Evolutionary conservation across 2,888 invertebrate genomes (phyloP), one percentile per base, ranked within the genome.

Genomic region (Chrysolina haemoptera): DNA sequence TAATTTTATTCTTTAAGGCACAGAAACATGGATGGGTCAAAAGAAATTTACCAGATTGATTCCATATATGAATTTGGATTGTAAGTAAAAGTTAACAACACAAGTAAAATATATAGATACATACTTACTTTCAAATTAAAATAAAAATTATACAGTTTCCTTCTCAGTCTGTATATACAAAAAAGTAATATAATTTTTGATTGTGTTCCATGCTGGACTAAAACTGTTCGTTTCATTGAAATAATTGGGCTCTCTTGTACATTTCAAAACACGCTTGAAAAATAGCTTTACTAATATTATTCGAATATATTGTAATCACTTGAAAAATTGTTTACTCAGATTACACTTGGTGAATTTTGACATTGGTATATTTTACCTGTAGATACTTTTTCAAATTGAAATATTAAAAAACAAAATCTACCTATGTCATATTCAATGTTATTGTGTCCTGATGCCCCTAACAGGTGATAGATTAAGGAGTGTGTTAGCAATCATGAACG

Each of bases 401-500:
- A 66, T 16, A 18, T 16, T 16, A 3, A 35, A 43, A 50, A 50
- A 18, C n/a, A 11, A 27, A 48, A 35, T 66, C 50, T 66, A 50
- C 50, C 66, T 18, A 35, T 59, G 35, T 5, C 27, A 27, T 11
- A 9, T 59, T 27, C n/a, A 59, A n/a, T n/a, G 20, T 18, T 53
- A 14, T n/a, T n/a, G n/a, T 59, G 59, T 59, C n/a, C n/a, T 59
- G 11, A 27, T 59, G 16, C 59, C 27, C 27, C 59, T 59, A 35
- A 46, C 65, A 48, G 35, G 62, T 70, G 63, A 74, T 68, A 68
- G 27, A 35, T 43, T 41, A 41, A 43, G 63, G 46, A 63, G 18
- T 48, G 68, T 71, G 69, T 50, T 27, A 62, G 73, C 40, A 67
- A n/a, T 68, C 59, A 75, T 80, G 84, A 78, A 79, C 81, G 83